Base-by-base conservation (phyloP, 2,888 invertebrate species). In the Cistogaster globosa region DNA sequence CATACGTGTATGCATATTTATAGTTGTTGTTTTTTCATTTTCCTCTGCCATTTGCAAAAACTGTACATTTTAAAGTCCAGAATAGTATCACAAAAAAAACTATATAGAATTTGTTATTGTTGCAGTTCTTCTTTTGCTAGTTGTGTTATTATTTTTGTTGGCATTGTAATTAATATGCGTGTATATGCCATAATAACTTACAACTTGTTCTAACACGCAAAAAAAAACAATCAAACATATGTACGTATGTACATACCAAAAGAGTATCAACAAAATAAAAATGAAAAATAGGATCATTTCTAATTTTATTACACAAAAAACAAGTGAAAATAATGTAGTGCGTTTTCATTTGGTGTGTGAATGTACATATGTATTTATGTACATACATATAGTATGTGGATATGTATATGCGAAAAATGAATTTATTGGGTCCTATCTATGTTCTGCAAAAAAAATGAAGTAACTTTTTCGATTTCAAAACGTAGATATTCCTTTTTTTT, bases 131-230 rank as follows among this genome's bases (percentile, higher is more conserved):
- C 68, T 68, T 26, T 55, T 67, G 51, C 51, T 62, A 53, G 65
- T 26, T 68, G 45, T 76, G 60, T 67, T 45, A 67, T 51, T 77
- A 22, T 86, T 82, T 74, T 87, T 80, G 76, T 81, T 67, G 57
- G 57, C 71, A 84, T 79, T 84, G 84, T 80, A 84, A 84, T 80
- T 84, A 80, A 84, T 84, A 84, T 84, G 80, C 84, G 84, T 75
- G 80, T 84, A 77, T 53, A 67, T 79, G 68, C 77, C 65, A 68
- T 84, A 84, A 78, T 82, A 84, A 83, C 76, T 78, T 67, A 74
- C 78, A 84, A 78, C 84, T 84, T 84, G 84, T 84, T 84, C 84
- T 84, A 80, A 74, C 84, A 81, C 77, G 68, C 68, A 83, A 82
- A 76, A 81, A 57, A 8, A 53, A 20, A 55, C 38, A 38, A 18